phyloP scores from a whole-genome alignment of 2,888 invertebrate species.

The Lasiommata megera region DNA sequence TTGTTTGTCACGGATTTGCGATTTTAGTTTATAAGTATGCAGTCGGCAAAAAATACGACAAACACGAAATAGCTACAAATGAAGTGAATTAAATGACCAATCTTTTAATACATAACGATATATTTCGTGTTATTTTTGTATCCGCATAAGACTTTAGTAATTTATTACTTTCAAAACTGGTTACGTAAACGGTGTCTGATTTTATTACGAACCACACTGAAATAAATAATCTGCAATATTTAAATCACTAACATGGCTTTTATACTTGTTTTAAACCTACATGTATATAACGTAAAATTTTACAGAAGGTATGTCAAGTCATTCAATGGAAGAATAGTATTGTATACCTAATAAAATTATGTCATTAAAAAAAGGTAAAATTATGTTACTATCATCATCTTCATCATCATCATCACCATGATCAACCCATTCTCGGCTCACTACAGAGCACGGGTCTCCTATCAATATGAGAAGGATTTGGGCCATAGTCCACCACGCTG shows the following conservation, averaged over 20 bases:
- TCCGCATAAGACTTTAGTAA: background rate
- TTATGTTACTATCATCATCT: too few relatives aligned
- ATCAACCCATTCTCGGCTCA: too few relatives aligned
- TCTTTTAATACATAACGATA: background rate
- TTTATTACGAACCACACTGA: background rate
- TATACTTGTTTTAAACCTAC: too few relatives aligned
- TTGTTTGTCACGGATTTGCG: background rate
- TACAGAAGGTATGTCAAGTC: too few relatives aligned
- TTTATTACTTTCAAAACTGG: constrained; percentile 4
- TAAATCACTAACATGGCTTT: background rate
- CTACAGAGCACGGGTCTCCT: too few relatives aligned
- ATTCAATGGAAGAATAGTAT: too few relatives aligned
- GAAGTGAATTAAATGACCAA: background rate
- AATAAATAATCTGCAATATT: background rate
- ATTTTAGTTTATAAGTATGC: background rate
- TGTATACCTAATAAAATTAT: too few relatives aligned
- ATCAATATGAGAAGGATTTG: too few relatives aligned
- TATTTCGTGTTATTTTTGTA: background rate
- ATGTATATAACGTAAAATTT: too few relatives aligned
- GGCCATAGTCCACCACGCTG: too few relatives aligned
- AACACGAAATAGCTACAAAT: background rate
- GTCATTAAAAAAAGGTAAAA: too few relatives aligned
- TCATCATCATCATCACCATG: too few relatives aligned
- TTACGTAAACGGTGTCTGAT: constrained; percentile 1
- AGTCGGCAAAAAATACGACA: background rate